phyloP scores from a whole-genome alignment of 2,113 vertebrate species.

The Hypomesus transpacificus region DNA sequence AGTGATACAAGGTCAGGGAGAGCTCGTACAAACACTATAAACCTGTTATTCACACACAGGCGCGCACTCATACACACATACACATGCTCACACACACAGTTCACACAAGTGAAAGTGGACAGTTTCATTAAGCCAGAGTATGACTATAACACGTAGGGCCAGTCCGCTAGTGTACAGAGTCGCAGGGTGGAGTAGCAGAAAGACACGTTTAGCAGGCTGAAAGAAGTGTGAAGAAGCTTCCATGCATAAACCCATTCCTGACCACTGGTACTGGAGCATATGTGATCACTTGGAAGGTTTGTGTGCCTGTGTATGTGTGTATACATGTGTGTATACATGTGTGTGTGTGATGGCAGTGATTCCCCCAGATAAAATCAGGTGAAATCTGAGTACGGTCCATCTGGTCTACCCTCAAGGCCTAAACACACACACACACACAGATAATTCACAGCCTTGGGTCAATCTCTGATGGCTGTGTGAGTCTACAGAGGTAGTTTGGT shows the following conservation, averaged over 20 bases:
- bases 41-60: constrained; percentile 28
- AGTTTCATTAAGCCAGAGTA: neutral
- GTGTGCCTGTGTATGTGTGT: neutral
- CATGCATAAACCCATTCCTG: too few species aligned
- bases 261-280: neutral
- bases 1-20: constrained; percentile 41
- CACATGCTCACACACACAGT: neutral
- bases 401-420: neutral
- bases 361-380: neutral
- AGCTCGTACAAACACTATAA: constrained; percentile 33
- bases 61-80: neutral
- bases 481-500: too few species aligned
- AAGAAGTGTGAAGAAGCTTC: neutral
- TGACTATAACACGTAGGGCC: too few species aligned
- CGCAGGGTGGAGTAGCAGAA: neutral
- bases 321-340: neutral
- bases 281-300: neutral
- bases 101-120: neutral
- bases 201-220: neutral
- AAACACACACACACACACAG: neutral
- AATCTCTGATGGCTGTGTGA: too few species aligned
- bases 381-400: neutral
- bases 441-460: too few species aligned
- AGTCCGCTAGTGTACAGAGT: too few species aligned
- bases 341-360: neutral